These are phyloP conservation scores for Neogale vison DNA, from an alignment of 2,113 vertebrate species.

Conservation along the genomic window DNA sequence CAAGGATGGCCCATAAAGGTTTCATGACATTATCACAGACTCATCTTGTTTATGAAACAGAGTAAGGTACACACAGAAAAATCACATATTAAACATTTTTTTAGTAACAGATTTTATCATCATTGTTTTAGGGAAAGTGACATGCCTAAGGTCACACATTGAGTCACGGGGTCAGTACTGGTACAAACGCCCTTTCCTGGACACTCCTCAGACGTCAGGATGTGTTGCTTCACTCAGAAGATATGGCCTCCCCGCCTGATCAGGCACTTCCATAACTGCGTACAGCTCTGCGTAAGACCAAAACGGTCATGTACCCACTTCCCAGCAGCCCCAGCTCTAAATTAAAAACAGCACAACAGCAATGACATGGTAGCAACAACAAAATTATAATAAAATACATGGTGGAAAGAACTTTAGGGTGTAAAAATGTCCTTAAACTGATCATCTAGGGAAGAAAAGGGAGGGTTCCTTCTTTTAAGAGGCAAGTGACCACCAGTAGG, in stretches of 20 bases:
- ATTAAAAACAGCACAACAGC: constrained; percentile 20
- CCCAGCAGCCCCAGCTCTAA: not conserved
- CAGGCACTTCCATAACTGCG: not conserved
- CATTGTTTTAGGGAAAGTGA: constrained; percentile 8
- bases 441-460: not conserved
- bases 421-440: constrained; percentile 37
- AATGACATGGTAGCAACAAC: not conserved
- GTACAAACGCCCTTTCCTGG: not conserved
- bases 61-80: not conserved
- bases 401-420: not conserved
- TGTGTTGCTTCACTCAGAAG: not conserved
- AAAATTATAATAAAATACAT: constrained; percentile 16
- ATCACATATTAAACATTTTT: not conserved
- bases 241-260: not conserved
- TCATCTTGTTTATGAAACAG: constrained; percentile 23
- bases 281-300: not conserved
- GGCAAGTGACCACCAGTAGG: constrained; percentile 19
- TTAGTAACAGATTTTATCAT: constrained; percentile 22
- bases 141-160: not conserved
- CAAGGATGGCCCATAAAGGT: constrained; percentile 24
- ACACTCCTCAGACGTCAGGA: not conserved
- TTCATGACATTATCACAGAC: not conserved
- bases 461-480: constrained; percentile 28
- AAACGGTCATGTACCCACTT: not conserved
- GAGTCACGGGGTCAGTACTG: not conserved